These are phyloP conservation scores for Galemys pyrenaicus DNA, from an alignment of 2,113 vertebrate species.

Conservation along the genomic window DNA sequence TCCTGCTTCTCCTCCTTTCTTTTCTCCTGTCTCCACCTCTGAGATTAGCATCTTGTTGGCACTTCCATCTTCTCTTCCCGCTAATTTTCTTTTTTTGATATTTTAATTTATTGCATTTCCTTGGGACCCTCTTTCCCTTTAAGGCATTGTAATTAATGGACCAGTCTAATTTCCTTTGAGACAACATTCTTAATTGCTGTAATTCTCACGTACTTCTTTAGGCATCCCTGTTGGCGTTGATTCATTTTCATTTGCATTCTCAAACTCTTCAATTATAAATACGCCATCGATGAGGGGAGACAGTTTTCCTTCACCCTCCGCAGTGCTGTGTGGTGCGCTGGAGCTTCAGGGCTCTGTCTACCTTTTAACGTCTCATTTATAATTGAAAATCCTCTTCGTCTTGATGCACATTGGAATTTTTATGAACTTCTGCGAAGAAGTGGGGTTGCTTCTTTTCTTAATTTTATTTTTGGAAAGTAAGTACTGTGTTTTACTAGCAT, in stretches of 20 bases:
- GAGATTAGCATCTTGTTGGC: background rate
- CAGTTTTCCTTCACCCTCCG: conserved; percentile 41
- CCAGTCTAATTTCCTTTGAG: conserved; percentile 84
- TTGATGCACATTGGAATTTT: background rate
- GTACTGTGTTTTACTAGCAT: background rate
- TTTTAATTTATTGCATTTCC: conserved; percentile 79
- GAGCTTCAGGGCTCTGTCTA: background rate
- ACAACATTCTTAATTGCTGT: conserved; percentile 84
- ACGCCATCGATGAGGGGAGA: conserved; percentile 65
- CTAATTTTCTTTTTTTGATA: conserved; percentile 74
- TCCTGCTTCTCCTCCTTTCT: too few relatives aligned
- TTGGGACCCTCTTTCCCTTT: conserved; percentile 80
- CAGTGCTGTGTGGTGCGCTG: background rate
- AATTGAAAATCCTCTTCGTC: conserved; percentile 44
- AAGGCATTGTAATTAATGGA: conserved; percentile 86
- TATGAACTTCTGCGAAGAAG: background rate
- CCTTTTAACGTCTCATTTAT: conserved; percentile 49
- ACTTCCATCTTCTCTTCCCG: conserved; percentile 35
- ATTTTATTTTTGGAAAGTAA: background rate
- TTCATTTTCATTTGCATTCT: conserved; percentile 82
- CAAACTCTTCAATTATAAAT: conserved; percentile 79
- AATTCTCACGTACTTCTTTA: conserved; percentile 85
- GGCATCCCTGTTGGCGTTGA: conserved; percentile 80
- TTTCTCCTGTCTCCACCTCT: background rate
- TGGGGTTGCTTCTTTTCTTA: background rate